phyloP scores from a whole-genome alignment of 2,888 invertebrate species.

The Drosophila diplacantha region DNA sequence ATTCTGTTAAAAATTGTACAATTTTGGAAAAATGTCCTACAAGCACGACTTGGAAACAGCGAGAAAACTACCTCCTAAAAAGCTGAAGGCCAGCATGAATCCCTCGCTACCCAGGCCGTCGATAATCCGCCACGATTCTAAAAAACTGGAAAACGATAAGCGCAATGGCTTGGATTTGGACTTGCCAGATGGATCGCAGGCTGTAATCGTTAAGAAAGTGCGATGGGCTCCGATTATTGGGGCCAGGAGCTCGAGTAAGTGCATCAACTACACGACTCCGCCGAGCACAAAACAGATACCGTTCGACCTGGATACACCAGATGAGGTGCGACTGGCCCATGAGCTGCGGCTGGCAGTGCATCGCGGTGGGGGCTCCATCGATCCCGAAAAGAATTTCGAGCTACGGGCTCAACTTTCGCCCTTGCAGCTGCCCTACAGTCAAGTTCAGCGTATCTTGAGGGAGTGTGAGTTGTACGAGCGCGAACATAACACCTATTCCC shows the following conservation, averaged over 20 bases:
- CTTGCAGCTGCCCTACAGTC: conserved; percentile 24
- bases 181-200: not conserved
- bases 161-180: conserved; percentile 43
- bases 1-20: conserved; percentile 3
- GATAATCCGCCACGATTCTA: not conserved
- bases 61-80: not conserved
- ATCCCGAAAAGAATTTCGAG: conserved; percentile 41
- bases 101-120: conserved; percentile 16
- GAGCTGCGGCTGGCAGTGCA: conserved; percentile 46
- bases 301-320: conserved; percentile 14
- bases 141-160: conserved; percentile 7
- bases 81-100: conserved; percentile 26
- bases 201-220: conserved; percentile 11
- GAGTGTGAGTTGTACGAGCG: conserved; percentile 39
- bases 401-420: conserved; percentile 37
- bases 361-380: conserved; percentile 49
- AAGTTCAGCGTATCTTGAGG: conserved; percentile 29
- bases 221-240: conserved; percentile 20
- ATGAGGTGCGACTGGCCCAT: conserved; percentile 26
- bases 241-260: conserved; percentile 13
- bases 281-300: conserved; percentile 5
- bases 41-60: conserved; percentile 1
- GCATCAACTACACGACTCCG: conserved; percentile 3
- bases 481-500: conserved; percentile 18
- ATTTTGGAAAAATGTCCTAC: conserved; percentile 1